phyloP scores from a whole-genome alignment of 2,797 vertebrate genomes.

The Salarias fasciatus region DNA sequence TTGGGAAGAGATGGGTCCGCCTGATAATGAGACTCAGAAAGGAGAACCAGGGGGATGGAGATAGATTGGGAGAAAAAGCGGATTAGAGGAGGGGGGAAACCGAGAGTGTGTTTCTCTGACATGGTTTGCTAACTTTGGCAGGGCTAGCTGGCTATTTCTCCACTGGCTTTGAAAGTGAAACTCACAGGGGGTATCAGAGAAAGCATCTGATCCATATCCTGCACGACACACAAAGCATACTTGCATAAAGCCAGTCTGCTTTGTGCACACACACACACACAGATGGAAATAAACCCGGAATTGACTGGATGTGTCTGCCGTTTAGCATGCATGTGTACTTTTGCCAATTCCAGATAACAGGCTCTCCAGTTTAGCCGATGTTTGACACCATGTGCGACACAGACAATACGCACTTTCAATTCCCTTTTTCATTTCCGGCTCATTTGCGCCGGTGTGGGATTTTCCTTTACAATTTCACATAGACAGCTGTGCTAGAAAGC shows the following conservation, averaged over 20 bases:
- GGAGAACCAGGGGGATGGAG: slow-evolving; percentile 43
- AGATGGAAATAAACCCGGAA: slow-evolving; percentile 47
- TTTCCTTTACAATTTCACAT: slow-evolving; percentile 20
- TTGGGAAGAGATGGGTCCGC: slow-evolving; percentile 60
- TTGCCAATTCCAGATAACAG: slow-evolving; percentile 32
- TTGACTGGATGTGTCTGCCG: slow-evolving; percentile 5
- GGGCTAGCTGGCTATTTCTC: slow-evolving; percentile 53
- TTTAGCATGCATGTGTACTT: background rate
- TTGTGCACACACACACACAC: slow-evolving; percentile 14
- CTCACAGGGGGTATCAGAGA: slow-evolving; percentile 58
- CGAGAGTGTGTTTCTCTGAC: slow-evolving; percentile 49
- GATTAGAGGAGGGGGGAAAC: slow-evolving; percentile 56
- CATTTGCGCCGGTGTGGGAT: slow-evolving; percentile 9
- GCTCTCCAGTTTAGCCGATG: slow-evolving; percentile 11
- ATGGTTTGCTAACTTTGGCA: slow-evolving; percentile 66
- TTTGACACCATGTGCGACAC: slow-evolving; percentile 25
- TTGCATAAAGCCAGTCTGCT: slow-evolving; percentile 21
- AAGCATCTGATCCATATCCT: slow-evolving; percentile 67
- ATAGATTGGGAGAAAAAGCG: slow-evolving; percentile 56
- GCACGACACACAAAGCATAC: slow-evolving; percentile 25
- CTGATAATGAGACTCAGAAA: slow-evolving; percentile 70
- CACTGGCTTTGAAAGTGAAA: slow-evolving; percentile 62
- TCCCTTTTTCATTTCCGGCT: slow-evolving; percentile 1
- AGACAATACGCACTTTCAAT: slow-evolving; percentile 9
- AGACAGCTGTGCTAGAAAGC: slow-evolving; percentile 19